Percentiles rank a stretch among this genome's conserved stretches.
Conservation (phyloP, 2,797 vertebrate genomes). For the Prionace glauca region DNA sequence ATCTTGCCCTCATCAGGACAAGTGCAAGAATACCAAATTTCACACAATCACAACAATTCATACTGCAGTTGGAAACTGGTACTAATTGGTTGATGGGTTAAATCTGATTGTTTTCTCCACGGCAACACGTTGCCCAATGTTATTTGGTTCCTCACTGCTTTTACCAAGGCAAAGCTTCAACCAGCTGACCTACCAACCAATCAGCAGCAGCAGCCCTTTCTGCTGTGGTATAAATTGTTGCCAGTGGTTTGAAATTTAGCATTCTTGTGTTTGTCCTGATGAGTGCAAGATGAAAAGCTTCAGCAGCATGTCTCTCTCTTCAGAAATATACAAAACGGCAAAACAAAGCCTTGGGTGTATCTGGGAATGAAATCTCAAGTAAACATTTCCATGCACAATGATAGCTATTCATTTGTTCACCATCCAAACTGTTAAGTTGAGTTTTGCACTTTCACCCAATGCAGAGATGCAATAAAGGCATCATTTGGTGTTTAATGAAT, state of each 20-base stretch:
- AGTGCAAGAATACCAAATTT: no score
- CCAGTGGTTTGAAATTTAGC: neutral
- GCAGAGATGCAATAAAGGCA: neutral
- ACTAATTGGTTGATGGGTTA: neutral
- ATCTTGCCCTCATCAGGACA: no score
- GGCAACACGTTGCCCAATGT: neutral
- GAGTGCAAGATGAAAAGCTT: neutral
- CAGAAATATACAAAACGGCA: neutral
- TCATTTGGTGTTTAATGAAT: neutral
- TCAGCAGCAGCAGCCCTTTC: neutral
- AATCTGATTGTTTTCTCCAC: no score
- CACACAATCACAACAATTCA: no score
- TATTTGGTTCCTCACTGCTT: neutral
- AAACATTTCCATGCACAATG: neutral
- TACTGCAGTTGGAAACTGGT: no score
- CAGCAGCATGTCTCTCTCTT: neutral
- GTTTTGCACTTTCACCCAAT: neutral
- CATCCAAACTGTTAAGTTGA: neutral
- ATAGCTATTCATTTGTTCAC: neutral
- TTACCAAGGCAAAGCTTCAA: no score
- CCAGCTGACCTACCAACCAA: neutral
- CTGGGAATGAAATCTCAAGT: neutral
- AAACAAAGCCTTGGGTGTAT: neutral
- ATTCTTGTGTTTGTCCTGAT: neutral
- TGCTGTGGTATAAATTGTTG: neutral